Evolutionary conservation across 2,113 vertebrate genomes (phyloP), one percentile per base, ranked within the genome.

Genomic region (Anolis carolinensis): DNA sequence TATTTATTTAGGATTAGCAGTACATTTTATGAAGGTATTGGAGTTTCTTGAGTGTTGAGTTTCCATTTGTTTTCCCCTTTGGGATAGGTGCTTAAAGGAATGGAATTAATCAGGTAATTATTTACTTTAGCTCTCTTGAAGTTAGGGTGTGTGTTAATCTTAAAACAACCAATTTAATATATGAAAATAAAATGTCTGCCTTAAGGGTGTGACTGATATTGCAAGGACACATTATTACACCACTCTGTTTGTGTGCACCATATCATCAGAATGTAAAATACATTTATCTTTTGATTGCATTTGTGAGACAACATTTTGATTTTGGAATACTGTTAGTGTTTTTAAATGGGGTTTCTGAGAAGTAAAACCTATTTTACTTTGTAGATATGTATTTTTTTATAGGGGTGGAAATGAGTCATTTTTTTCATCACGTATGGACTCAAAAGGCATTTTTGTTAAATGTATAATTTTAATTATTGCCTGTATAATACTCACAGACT

Each of bases 171-270:
- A 72, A 52, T 86, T 73, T 81, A 83, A 20, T 73, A 48, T 65
- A 18, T 52, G 65, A 67, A 89, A 81, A 1, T 52, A 82, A 86
- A 91, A 73, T 85, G 21, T 84, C 27, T 88, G 0, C 20, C 10
- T 90, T 87, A 72, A 52, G 3, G 18, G 18, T 83, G 25, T 88
- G 74, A 85, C 52, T 77, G 44, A 30, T 75, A 70, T 27, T 89
- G 81, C 72, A 88, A 89, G 88, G 68, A 34, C 67, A 27, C 36
- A 0, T 52, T 87, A 81, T 59, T 84, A 84, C 76, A 55, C 7
- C 20, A 21, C 32, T 25, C 73, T 62, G 14, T 80, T 72, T 2
- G 1, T 11, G 2, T 75, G 9, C 36, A 13, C 59, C 20, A 30
- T 8, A 52, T 7, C 10, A 18, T 84, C 4, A 2, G 73, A 86